Evolutionary conservation across 2,888 invertebrate species (phyloP), one percentile per base, ranked within the genome.

Genomic region (Pomacea canaliculata): DNA sequence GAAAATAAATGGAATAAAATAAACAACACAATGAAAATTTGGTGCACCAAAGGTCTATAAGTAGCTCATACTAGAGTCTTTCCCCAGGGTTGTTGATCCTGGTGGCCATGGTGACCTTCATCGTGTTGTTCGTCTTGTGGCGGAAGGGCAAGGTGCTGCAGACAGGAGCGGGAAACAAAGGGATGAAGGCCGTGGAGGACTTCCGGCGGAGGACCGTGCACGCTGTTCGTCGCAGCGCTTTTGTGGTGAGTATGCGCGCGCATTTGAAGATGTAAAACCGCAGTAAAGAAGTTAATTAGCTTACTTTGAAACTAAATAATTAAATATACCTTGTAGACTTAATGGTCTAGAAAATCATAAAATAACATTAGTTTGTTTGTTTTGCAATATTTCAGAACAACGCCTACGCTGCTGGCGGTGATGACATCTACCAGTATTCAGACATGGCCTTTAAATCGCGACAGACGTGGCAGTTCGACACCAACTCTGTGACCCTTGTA

Each of bases 351-450:
- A 37, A 37, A 23, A 23, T 23, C 37, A 37, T 37, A 37, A 37
- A 3, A 37, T 37, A 37, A 2, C n/a, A 60, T 60, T 19, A 19
- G 63, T 18, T 63, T 63, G 1, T 63, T 56, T 10, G 16, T 16
- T 10, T 8, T 56, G 51, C 51, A 56, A 10, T 13, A 10, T 63
- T 63, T 63, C 71, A 82, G 82, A 82, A 82, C 71, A 71, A 74
- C 56, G 63, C 78, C 0, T 80, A 78, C 60, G 27, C 48, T 1
- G 19, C 72, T 10, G 37, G 59, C 9, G 51, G 70, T 37, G 79
- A 79, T 27, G 83, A 83, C 37, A 65, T 83, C 23, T 83, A 83
- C 69, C 70, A 81, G 46, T 84, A 84, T 65, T 82, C 82, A 8
- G 78, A 77, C 46, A 79, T 76, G 78, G 79, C 77, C 8, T 78